A percentile compares a stretch with the other conserved stretches of the same genome.
phyloP scores from a whole-genome alignment of 2,888 invertebrate species.

The Temnothorax ravouxi region DNA sequence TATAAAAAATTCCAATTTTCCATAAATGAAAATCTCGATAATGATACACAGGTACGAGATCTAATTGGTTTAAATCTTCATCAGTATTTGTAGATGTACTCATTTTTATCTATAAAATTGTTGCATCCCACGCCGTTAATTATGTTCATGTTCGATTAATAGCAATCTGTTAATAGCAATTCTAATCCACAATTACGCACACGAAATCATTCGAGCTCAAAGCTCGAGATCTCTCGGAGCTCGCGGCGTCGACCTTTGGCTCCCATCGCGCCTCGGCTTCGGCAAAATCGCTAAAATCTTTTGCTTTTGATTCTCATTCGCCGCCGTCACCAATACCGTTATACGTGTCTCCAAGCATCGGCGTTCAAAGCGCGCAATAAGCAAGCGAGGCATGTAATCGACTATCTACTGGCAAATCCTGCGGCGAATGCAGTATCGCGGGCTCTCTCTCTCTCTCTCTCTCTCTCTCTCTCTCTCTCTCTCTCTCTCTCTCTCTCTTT shows the following conservation, averaged over 20 bases:
- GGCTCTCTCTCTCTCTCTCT: slow-evolving; percentile 8
- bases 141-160: neutral
- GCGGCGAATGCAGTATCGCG: slow-evolving; percentile 64
- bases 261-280: neutral
- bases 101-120: neutral
- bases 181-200: neutral
- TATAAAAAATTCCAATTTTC: neutral
- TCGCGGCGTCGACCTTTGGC: slow-evolving; percentile 8
- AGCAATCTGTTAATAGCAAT: neutral
- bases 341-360: slow-evolving; percentile 54
- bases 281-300: slow-evolving; percentile 47
- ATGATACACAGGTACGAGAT: neutral
- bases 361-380: slow-evolving; percentile 74
- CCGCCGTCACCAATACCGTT: slow-evolving; percentile 42
- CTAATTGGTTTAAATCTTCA: neutral
- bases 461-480: slow-evolving; percentile 39
- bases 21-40: neutral
- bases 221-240: slow-evolving; percentile 9
- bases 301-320: slow-evolving; percentile 24
- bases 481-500: slow-evolving; percentile 10
- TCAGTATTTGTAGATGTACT: neutral
- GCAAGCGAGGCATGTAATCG: slow-evolving; percentile 76
- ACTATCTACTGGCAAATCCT: slow-evolving; percentile 75
- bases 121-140: neutral
- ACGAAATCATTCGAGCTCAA: slow-evolving; percentile 1